A percentile compares a stretch with the other conserved stretches of the same genome.
These are phyloP conservation scores for Oncorhynchus gorbuscha DNA, from an alignment of 2,113 vertebrate genomes.

Conservation along the genomic window DNA sequence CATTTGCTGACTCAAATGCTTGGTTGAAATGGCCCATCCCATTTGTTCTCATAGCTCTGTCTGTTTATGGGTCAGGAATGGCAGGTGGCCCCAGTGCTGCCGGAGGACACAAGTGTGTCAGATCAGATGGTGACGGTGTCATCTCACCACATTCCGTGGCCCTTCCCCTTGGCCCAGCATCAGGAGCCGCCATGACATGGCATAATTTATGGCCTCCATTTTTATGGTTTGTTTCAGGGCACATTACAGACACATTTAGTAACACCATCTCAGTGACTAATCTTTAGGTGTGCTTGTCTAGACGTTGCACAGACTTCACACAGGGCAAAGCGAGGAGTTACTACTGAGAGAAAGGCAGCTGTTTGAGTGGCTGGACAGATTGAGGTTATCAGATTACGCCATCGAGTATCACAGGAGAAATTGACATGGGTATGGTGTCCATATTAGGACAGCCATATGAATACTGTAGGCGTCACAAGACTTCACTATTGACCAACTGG, in stretches of 20 bases:
- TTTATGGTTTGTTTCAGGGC: slow-evolving; percentile 1
- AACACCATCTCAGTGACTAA: slow-evolving; percentile 36
- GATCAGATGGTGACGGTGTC: neutral
- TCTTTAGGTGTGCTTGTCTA: slow-evolving; percentile 38
- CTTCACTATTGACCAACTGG: no score
- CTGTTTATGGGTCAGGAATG: neutral
- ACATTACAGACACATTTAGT: neutral
- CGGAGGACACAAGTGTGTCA: neutral
- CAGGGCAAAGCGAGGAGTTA: slow-evolving; percentile 9
- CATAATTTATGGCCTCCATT: neutral
- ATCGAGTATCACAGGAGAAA: neutral
- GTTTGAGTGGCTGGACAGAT: slow-evolving; percentile 24
- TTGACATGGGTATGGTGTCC: no score
- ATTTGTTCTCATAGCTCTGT: neutral
- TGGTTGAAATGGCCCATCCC: neutral
- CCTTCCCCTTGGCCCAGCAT: neutral
- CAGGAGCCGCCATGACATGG: neutral
- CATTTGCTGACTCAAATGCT: neutral
- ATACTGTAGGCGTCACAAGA: no score
- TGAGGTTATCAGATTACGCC: slow-evolving; percentile 13
- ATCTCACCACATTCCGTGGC: neutral
- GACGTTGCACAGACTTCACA: slow-evolving; percentile 31
- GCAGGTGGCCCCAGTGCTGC: neutral
- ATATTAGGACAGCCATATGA: no score
- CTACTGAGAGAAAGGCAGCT: slow-evolving; percentile 11